Base-by-base conservation (phyloP, 1,140 invertebrate species). In the Cherax destructor region DNA sequence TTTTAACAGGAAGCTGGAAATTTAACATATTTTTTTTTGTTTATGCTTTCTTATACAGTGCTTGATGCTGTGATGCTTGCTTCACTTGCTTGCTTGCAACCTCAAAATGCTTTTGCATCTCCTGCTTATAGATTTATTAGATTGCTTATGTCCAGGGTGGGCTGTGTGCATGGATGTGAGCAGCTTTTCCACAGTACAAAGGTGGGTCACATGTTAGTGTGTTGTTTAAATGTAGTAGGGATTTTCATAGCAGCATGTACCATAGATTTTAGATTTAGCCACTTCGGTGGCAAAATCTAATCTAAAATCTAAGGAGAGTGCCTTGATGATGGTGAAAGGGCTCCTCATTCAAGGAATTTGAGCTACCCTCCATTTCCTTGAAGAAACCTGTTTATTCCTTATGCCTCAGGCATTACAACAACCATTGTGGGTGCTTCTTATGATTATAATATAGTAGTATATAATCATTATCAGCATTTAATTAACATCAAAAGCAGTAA, bases 151-250 rank as follows among this genome's bases (percentile, higher is more conserved):
- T 52, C 80, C 11, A 49, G 4, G 52, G 11, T 83, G 4, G 9
- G 52, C 80, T 83, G 52, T 13, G 6, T 83, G 52, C 80, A 83
- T 61, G 80, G 80, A 83, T 83, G 11, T 61, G n/a, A 65, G 5
- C 61, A 65, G 24, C 80, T 56, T 52, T 18, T 13, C 78, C 21
- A 13, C 11, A 30, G 52, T 30, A 10, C 6, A 61, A 83, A 83
- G 24, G 80, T 52, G 50, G 13, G 52, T 56, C 4, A 13, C 52
- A 56, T 56, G 1, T 56, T 56, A 13, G 9, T 56, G 52, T 13
- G 13, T 13, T 56, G 6, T 56, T 13, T 0, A 56, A 56, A 56
- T 10, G 9, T 10, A 56, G 9, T 10, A 56, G 13, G 9, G 52
- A 10, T 56, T 56, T 56, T 56, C 52, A 9, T 56, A 13, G 6